Conservation (phyloP, 1,140 invertebrate genomes). For the Colletes gigas region DNA sequence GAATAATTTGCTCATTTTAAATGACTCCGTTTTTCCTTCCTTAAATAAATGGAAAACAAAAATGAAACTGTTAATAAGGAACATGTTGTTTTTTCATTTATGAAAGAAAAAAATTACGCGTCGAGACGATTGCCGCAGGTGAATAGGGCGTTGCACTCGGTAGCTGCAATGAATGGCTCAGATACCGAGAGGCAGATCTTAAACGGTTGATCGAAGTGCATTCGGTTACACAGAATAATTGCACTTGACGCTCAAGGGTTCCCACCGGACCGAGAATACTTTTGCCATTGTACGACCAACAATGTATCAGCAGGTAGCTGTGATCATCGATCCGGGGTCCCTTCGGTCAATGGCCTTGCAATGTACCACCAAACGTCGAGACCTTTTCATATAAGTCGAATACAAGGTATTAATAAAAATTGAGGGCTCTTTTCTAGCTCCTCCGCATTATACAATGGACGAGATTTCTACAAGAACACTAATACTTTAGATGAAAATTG, state of each 20-base stretch:
- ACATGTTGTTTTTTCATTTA: too few species aligned
- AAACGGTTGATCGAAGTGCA: conserved; percentile 18
- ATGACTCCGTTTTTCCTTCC: background rate
- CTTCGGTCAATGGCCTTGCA: conserved; percentile 65
- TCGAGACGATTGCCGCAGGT: background rate
- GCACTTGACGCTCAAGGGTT: conserved; percentile 56
- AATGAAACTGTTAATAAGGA: too few species aligned
- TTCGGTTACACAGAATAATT: conserved; percentile 54
- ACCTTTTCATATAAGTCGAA: background rate
- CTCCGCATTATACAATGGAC: background rate
- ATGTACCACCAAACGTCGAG: conserved; percentile 28
- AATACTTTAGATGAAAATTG: too few species aligned
- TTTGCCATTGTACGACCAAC: conserved; percentile 49
- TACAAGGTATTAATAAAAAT: conserved; percentile 25
- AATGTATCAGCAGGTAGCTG: conserved; percentile 62
- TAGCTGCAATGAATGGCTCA: conserved; percentile 23
- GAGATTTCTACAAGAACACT: too few species aligned
- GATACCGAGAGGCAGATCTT: conserved; percentile 12
- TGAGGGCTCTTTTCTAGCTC: background rate
- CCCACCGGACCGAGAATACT: conserved; percentile 40
- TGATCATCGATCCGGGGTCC: conserved; percentile 56
- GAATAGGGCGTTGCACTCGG: conserved; percentile 49
- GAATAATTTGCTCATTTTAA: background rate
- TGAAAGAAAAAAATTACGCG: background rate
- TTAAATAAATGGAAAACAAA: too few species aligned